phyloP scores from a whole-genome alignment of 2,888 invertebrate genomes.

The Escarpia spicata region DNA sequence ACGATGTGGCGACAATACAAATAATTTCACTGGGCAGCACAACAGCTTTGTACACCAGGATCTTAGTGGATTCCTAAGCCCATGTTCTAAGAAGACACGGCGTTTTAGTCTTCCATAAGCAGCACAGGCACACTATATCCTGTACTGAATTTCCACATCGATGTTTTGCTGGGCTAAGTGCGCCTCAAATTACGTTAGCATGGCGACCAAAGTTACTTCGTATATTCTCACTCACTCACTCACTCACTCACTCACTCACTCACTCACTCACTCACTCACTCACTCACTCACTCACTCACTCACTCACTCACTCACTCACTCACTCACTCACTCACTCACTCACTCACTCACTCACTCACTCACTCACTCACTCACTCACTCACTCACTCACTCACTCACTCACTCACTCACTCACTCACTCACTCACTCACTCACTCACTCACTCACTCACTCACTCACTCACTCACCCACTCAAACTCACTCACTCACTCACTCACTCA shows the following conservation, averaged over 20 bases:
- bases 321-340: slow-evolving; percentile 32
- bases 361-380: too few relatives aligned
- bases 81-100: too few relatives aligned
- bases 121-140: too few relatives aligned
- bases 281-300: slow-evolving; percentile 35
- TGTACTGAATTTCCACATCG: too few relatives aligned
- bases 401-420: slow-evolving; percentile 30
- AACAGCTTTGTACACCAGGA: too few relatives aligned
- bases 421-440: slow-evolving; percentile 27
- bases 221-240: slow-evolving; percentile 31
- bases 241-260: slow-evolving; percentile 34
- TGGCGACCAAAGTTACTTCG: slow-evolving; percentile 21
- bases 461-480: slow-evolving; percentile 29
- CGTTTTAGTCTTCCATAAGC: too few relatives aligned
- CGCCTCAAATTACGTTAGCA: too few relatives aligned
- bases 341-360: slow-evolving; percentile 34
- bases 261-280: slow-evolving; percentile 35
- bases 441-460: slow-evolving; percentile 27
- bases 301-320: slow-evolving; percentile 34
- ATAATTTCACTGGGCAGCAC: too few relatives aligned
- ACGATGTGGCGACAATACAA: too few relatives aligned
- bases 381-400: slow-evolving; percentile 33
- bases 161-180: too few relatives aligned
- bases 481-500: slow-evolving; percentile 34
- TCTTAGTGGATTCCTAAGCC: too few relatives aligned